These are phyloP conservation scores for Brenthis ino DNA, from an alignment of 2,888 invertebrate species.

Conservation along the genomic window DNA sequence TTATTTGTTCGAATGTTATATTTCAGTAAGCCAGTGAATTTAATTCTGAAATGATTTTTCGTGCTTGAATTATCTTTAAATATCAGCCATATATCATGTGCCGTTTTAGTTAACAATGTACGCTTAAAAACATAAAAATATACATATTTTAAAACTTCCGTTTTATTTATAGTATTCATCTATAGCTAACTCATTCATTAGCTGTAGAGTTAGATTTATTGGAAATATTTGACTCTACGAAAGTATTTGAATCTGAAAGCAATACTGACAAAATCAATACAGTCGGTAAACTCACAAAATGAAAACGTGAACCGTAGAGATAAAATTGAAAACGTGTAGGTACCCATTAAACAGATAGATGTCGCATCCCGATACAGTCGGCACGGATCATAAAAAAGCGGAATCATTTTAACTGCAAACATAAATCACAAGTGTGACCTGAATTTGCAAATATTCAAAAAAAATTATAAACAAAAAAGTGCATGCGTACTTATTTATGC, in stretches of 20 bases:
- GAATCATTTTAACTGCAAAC: slow-evolving; percentile 6
- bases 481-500: background rate
- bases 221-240: too few species aligned
- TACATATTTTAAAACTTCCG: too few species aligned
- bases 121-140: too few species aligned
- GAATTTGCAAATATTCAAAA: background rate
- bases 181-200: too few species aligned
- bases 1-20: too few species aligned
- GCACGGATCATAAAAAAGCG: background rate
- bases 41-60: too few species aligned
- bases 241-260: background rate
- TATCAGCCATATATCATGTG: too few species aligned
- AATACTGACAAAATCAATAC: slow-evolving; percentile 14
- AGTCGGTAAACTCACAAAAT: background rate
- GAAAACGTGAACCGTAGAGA: background rate
- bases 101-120: too few species aligned
- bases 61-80: too few species aligned
- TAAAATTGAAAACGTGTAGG: slow-evolving; percentile 7
- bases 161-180: too few species aligned
- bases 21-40: too few species aligned
- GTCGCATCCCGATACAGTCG: background rate
- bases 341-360: background rate
- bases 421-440: slow-evolving; percentile 14
- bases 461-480: background rate
- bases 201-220: too few species aligned